Evolutionary conservation across 2,113 vertebrate species (phyloP).

Genomic region (Heterotis niloticus): DNA sequence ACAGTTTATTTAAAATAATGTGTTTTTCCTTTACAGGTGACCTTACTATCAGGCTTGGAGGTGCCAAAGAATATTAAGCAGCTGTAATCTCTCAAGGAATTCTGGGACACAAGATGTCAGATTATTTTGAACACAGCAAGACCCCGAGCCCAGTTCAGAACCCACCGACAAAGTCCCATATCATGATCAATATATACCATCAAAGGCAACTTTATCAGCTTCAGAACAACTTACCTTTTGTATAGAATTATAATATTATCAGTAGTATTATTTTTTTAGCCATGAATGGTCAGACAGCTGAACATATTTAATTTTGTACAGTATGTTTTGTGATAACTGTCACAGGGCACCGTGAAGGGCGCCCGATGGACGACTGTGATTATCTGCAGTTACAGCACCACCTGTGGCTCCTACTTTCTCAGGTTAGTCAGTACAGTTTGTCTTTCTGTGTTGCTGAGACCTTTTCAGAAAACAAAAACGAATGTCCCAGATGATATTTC

Average conservation of each 20-base stretch:
- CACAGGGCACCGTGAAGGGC: neutral
- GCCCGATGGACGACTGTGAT: neutral
- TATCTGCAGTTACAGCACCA: conserved; percentile 8
- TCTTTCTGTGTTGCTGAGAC: conserved; percentile 9
- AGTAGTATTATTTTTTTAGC: conserved; percentile 19
- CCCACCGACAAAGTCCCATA: neutral
- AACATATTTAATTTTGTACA: conserved; percentile 17
- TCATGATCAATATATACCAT: conserved; percentile 14
- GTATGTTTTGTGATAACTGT: conserved; percentile 17
- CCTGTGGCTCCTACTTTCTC: conserved; percentile 23
- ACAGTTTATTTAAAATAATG: neutral
- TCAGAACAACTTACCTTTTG: conserved; percentile 1
- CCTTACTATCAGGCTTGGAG: conserved; percentile 84
- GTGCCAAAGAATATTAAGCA: conserved; percentile 75
- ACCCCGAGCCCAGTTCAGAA: conserved; percentile 2
- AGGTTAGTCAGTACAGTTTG: conserved; percentile 21
- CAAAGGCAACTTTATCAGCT: neutral
- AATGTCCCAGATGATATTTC: neutral
- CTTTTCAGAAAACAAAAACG: neutral
- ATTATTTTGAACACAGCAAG: conserved; percentile 19
- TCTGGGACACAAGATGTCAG: conserved; percentile 38
- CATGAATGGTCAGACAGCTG: conserved; percentile 11
- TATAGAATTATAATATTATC: neutral
- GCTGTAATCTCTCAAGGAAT: conserved; percentile 37
- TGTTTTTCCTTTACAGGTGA: conserved; percentile 72